Evolutionary conservation across 2,797 vertebrate genomes (phyloP).

Genomic region (Anolis apletophallus): DNA sequence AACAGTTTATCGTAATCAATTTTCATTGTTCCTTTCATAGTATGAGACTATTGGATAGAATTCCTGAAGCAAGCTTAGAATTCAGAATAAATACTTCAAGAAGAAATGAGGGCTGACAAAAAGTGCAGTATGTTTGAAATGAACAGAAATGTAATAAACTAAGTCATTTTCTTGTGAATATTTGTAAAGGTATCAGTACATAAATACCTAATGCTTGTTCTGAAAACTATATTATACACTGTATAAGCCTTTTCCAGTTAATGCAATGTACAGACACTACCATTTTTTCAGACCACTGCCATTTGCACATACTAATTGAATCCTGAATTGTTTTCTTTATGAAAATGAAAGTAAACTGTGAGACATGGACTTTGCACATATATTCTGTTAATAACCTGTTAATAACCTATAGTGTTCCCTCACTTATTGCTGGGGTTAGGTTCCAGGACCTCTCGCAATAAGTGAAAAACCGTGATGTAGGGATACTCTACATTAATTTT

Average conservation of each 20-base stretch:
- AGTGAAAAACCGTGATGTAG: too few relatives aligned
- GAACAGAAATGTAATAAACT: not conserved
- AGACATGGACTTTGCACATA: not conserved
- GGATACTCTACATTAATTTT: too few relatives aligned
- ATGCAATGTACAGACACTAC: constrained; percentile 11
- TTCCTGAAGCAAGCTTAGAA: not conserved
- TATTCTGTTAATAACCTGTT: too few relatives aligned
- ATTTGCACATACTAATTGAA: not conserved
- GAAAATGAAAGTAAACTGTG: not conserved
- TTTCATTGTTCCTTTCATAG: not conserved
- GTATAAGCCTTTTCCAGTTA: constrained; percentile 6
- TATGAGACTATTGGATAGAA: not conserved
- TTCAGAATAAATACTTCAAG: not conserved
- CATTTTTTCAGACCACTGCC: not conserved
- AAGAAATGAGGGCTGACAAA: not conserved
- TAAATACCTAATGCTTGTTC: not conserved
- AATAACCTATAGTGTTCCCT: too few relatives aligned
- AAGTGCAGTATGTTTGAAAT: not conserved
- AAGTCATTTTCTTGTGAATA: not conserved
- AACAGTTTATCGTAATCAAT: too few relatives aligned
- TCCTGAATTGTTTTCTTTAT: not conserved
- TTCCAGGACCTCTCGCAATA: too few relatives aligned
- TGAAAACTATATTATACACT: not conserved
- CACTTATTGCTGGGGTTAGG: too few relatives aligned
- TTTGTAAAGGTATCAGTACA: not conserved